A percentile compares a stretch with the other conserved stretches of the same genome.
Conservation (phyloP, 1,140 invertebrate genomes). For the Grapholita molesta region DNA sequence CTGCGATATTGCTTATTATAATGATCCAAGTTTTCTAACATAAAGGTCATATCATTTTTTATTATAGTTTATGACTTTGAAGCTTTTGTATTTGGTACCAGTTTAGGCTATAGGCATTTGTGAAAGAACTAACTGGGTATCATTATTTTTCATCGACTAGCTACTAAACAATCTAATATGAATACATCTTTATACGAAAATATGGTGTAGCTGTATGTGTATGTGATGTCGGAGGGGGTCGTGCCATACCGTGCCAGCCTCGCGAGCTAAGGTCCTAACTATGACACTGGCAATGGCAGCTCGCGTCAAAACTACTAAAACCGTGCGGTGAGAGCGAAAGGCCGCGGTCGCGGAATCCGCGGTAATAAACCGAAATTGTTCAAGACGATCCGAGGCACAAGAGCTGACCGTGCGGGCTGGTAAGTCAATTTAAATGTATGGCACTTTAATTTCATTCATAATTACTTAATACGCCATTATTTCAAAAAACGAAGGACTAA, state of each 20-base stretch:
- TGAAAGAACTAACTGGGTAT: background rate
- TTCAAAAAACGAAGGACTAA: too few species aligned
- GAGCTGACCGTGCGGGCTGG: background rate
- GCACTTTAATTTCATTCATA: background rate
- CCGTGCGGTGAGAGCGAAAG: slow-evolving; percentile 42
- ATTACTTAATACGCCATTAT: too few species aligned
- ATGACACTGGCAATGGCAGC: slow-evolving; percentile 61
- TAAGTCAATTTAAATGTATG: background rate
- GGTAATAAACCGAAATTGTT: slow-evolving; percentile 26
- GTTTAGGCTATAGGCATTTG: too few species aligned
- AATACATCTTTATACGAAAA: slow-evolving; percentile 42
- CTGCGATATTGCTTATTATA: too few species aligned
- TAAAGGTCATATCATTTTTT: background rate
- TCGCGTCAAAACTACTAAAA: slow-evolving; percentile 72
- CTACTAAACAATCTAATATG: slow-evolving; percentile 22
- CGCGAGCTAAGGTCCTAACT: slow-evolving; percentile 61
- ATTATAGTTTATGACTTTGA: background rate
- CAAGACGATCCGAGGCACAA: slow-evolving; percentile 47
- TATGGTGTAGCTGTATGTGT: slow-evolving; percentile 34
- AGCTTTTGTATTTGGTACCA: background rate
- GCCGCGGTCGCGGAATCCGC: slow-evolving; percentile 34
- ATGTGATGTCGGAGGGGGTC: slow-evolving; percentile 57
- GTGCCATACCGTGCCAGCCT: slow-evolving; percentile 69
- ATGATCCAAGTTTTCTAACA: too few species aligned
- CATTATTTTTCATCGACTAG: background rate